These are phyloP conservation scores for Oostethus manadensis DNA, from an alignment of 2,113 vertebrate genomes.

Conservation along the genomic window DNA sequence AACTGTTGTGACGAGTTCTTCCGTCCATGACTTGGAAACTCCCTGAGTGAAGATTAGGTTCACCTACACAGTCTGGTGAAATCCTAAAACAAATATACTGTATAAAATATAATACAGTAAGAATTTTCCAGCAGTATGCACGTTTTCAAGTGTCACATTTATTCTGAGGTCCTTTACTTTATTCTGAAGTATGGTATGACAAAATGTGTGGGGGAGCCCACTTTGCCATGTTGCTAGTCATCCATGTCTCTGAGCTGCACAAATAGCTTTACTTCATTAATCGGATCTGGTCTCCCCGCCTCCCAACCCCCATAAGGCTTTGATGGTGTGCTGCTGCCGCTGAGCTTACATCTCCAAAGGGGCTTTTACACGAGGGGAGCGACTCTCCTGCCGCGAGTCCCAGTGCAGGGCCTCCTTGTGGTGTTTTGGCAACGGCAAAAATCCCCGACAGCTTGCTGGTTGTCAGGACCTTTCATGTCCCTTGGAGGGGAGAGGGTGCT, in stretches of 20 bases:
- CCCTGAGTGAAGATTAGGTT: no score
- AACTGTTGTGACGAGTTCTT: no score
- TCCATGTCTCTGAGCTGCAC: constrained; percentile 29
- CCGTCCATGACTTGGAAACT: no score
- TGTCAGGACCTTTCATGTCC: constrained; percentile 50
- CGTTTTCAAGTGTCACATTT: no score
- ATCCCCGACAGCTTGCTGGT: constrained; percentile 7
- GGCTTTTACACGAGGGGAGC: constrained; percentile 18
- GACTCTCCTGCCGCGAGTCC: constrained; percentile 29
- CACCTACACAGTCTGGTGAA: no score
- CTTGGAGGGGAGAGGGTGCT: constrained; percentile 2
- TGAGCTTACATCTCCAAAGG: constrained; percentile 28
- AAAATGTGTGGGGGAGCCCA: constrained; percentile 9
- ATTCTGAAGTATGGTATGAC: not conserved
- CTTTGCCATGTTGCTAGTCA: constrained; percentile 19
- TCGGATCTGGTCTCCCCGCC: constrained; percentile 20
- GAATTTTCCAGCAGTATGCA: no score
- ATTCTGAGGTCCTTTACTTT: no score
- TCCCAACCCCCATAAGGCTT: constrained; percentile 16
- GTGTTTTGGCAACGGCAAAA: constrained; percentile 11
- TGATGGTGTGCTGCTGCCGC: constrained; percentile 45
- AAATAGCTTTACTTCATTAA: constrained; percentile 52
- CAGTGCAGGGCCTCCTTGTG: constrained; percentile 28
- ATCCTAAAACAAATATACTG: no score
- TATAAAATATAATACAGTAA: no score